These are phyloP conservation scores for Epiperipatus broadwayi DNA, from an alignment of 2,888 invertebrate genomes.

Conservation along the genomic window DNA sequence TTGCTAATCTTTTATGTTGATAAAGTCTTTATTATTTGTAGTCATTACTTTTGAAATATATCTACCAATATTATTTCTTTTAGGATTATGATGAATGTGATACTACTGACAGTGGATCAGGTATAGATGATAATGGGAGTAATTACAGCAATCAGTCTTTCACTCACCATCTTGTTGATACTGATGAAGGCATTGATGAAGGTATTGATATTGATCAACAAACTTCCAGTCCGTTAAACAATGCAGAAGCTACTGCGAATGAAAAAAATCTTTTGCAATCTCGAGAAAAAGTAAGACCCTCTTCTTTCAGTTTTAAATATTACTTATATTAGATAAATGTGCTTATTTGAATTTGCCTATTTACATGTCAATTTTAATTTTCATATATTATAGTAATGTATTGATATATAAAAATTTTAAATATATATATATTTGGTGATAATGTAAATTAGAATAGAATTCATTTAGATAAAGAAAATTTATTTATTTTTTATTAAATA, in stretches of 20 bases:
- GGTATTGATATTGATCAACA: constrained; percentile 19
- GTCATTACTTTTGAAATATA: neutral
- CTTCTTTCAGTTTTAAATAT: constrained; percentile 8
- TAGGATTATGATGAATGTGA: constrained; percentile 39
- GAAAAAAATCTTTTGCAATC: constrained; percentile 24
- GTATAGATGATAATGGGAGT: constrained; percentile 41
- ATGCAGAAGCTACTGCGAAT: constrained; percentile 24
- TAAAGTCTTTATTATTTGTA: neutral
- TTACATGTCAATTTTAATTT: too few species aligned
- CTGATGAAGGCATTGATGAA: constrained; percentile 41
- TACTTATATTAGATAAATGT: too few species aligned
- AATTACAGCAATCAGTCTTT: constrained; percentile 19
- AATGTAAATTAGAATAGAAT: neutral
- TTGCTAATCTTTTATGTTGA: neutral
- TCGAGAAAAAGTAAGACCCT: constrained; percentile 20
- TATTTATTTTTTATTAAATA: constrained; percentile 6
- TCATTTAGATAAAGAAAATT: neutral
- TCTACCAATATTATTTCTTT: constrained; percentile 7
- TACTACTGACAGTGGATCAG: constrained; percentile 48
- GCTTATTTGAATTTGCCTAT: too few species aligned
- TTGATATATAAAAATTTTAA: too few species aligned
- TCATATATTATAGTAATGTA: too few species aligned
- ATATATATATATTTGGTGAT: neutral
- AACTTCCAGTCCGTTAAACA: constrained; percentile 28
- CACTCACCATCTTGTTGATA: constrained; percentile 31